A percentile compares a stretch with the other conserved stretches of the same genome.
Conservation (phyloP, 2,797 vertebrate genomes). For the Myotis findleyi region DNA sequence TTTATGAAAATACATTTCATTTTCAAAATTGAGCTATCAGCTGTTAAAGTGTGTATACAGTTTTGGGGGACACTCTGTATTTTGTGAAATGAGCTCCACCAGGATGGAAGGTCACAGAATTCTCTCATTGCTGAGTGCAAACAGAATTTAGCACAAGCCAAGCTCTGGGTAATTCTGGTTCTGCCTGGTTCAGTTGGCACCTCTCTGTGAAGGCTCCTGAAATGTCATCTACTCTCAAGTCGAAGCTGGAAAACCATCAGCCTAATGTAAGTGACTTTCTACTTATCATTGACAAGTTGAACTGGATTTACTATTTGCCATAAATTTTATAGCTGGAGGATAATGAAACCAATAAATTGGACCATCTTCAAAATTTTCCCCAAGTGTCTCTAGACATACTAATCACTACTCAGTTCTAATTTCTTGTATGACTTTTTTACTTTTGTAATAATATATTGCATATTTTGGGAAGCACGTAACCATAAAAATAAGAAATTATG, state of each 20-base stretch:
- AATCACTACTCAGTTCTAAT: background rate
- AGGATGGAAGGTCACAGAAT: background rate
- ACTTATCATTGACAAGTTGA: background rate
- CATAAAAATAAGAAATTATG: background rate
- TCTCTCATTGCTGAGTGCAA: background rate
- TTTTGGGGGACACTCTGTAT: too few relatives aligned
- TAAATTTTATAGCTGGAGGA: background rate
- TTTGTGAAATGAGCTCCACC: background rate
- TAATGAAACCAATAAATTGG: background rate
- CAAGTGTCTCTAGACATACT: background rate
- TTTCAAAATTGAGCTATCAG: too few relatives aligned
- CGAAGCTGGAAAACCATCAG: background rate
- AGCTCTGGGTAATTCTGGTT: background rate
- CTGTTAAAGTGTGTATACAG: too few relatives aligned
- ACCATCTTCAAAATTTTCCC: background rate
- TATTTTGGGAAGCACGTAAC: background rate
- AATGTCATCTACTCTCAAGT: background rate
- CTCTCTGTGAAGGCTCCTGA: background rate
- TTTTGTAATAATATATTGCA: background rate
- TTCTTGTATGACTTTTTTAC: background rate
- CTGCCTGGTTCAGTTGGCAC: background rate
- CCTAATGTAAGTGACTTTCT: background rate
- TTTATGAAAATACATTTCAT: too few relatives aligned
- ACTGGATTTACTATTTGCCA: background rate
- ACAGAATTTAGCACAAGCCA: background rate